phyloP scores from a whole-genome alignment of 2,888 invertebrate species.

The Mythimna albipuncta region DNA sequence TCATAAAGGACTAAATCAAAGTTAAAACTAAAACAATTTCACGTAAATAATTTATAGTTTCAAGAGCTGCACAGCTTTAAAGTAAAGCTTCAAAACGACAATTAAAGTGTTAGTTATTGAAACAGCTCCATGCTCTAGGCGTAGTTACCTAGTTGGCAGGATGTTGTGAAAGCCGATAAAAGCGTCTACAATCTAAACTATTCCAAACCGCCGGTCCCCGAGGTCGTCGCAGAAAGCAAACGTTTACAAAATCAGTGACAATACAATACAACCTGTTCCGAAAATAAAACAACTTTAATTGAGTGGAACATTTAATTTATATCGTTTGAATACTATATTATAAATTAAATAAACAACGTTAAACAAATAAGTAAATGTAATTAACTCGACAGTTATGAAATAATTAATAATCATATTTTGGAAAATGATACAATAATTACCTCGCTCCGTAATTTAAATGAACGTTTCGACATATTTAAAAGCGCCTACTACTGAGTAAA shows the following conservation, averaged over 20 bases:
- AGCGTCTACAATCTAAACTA: slow-evolving; percentile 43
- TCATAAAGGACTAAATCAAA: not conserved
- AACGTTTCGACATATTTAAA: slow-evolving; percentile 45
- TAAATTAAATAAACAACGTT: not conserved
- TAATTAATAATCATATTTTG: slow-evolving; percentile 13
- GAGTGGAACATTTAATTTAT: slow-evolving; percentile 15
- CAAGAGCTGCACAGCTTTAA: not conserved
- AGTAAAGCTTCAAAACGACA: not conserved
- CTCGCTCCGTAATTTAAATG: slow-evolving; percentile 16
- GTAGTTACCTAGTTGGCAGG: slow-evolving; percentile 11
- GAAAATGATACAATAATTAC: slow-evolving; percentile 19
- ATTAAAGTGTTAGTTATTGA: slow-evolving; percentile 9
- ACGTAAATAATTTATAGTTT: not conserved
- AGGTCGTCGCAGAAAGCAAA: slow-evolving; percentile 38
- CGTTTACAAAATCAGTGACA: slow-evolving; percentile 18
- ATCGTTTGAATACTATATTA: not conserved
- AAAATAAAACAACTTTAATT: slow-evolving; percentile 9
- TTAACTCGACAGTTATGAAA: slow-evolving; percentile 5
- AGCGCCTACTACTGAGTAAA: slow-evolving; percentile 14
- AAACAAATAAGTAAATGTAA: slow-evolving; percentile 22
- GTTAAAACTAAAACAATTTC: not conserved
- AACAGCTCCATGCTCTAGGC: slow-evolving; percentile 11
- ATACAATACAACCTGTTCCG: slow-evolving; percentile 6
- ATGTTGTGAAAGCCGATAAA: slow-evolving; percentile 46
- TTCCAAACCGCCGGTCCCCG: slow-evolving; percentile 13